Evolutionary conservation across 2,797 vertebrate species (phyloP), one percentile per base, ranked within the genome.

Genomic region (Melanitta fusca): DNA sequence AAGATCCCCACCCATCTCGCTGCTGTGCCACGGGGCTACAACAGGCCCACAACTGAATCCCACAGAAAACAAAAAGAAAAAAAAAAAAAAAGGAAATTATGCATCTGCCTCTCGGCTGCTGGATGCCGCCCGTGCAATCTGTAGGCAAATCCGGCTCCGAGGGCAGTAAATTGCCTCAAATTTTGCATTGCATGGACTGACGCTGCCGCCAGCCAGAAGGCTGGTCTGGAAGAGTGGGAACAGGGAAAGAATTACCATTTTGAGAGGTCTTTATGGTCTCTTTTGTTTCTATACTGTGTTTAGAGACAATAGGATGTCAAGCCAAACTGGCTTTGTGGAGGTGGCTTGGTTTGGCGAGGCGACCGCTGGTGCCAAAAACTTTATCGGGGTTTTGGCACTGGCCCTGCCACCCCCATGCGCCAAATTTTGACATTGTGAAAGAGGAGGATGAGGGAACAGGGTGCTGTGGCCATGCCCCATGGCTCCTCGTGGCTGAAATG

Each of bases 211-310:
- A 79, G 80, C 56, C 66, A 78, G 38, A 47, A 84, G 1, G 19
- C 6, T 0, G 0, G 34, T 12, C 80, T 28, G 21, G 70, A 53
- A 30, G 19, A 62, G 6, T 8, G 43, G 28, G 36, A 25, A 57
- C 0, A 0, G 9, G 22, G 5, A 0, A 0, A 11, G 39, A 80
- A 39, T 6, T 4, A 20, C 10, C 1, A 0, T 69, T 88, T 73
- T 19, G 51, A 75, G 78, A 64, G 56, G 68, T 1, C 6, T 78
- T 90, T 8, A 27, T 32, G 1, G 8, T 17, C 6, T 60, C 57
- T 74, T 77, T 82, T 71, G 74, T 79, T 89, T 64, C n/a, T 57
- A 36, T 7, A 0, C 36, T 41, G 78, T 24, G 25, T 88, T 93
- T 90, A 84, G 72, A 85, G 78, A 5, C 21, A 4, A 61, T 18